Evolutionary conservation across 2,888 invertebrate genomes (phyloP), one percentile per base, ranked within the genome.

Genomic region (Agonum fuliginosum): DNA sequence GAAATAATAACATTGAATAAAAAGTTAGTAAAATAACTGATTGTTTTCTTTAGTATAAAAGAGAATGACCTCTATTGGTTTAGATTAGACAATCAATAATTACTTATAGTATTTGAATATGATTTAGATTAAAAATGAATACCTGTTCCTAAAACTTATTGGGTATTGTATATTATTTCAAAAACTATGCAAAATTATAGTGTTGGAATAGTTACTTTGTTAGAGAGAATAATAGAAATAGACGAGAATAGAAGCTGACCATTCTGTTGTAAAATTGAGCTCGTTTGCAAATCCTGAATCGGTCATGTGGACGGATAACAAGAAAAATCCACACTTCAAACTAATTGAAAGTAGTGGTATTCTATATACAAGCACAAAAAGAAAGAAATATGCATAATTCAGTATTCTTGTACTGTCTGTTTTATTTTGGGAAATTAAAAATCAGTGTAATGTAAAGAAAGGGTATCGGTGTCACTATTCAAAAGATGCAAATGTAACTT

Each of bases 401-500:
- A 5, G 12, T 19, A 12, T 19, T 20, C 12, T 22, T 67, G 41
- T 67, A 1, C 41, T 41, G 27, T 41, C 67, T 48, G 48, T 70
- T 37, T 72, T 48, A 51, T 72, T 67, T 41, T 30, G 22, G 22
- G 22, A 41, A 67, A 67, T 67, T 67, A 67, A 67, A 67, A 67
- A 67, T 67, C 41, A 14, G 22, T 12, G 19, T 19, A 22, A 12
- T 20, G 34, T 65, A 41, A 41, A 67, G 30, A 54, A 37, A 71
- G 51, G 54, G 20, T n/a, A n/a, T n/a, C n/a, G n/a, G n/a, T n/a
- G n/a, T n/a, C 72, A 37, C 54, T 72, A 54, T 72, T 54, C 72
- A 54, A 20, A 20, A 14, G 54, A 37, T 72, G 72, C 54, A 54
- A 54, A 72, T 72, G 46, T 72, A 54, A 72, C 72, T 54, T 72